Percentiles rank a stretch among this genome's conserved stretches.
phyloP scores from a whole-genome alignment of 1,140 invertebrate species.

The Drosophila tristis region DNA sequence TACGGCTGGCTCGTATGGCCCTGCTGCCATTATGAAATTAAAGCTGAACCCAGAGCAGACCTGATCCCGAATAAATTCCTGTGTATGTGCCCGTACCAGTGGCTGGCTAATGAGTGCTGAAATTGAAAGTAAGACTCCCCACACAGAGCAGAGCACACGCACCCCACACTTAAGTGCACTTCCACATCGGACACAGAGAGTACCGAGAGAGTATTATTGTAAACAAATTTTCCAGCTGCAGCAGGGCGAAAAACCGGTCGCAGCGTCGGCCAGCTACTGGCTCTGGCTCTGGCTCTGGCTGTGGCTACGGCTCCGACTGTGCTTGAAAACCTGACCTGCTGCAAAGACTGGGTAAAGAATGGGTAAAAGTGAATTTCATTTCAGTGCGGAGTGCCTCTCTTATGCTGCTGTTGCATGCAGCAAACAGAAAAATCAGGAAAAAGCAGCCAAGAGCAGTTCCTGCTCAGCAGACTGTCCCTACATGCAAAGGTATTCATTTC shows the following conservation, averaged over 20 bases:
- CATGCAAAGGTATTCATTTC: too few species aligned
- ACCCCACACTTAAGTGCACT: constrained; percentile 48
- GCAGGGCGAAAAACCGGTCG: constrained; percentile 56
- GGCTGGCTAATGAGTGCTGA: constrained; percentile 42
- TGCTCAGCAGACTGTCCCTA: too few species aligned
- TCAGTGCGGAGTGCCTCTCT: constrained; percentile 3
- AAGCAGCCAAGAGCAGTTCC: background rate
- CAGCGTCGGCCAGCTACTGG: background rate
- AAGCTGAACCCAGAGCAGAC: constrained; percentile 1
- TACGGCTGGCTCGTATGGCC: too few species aligned
- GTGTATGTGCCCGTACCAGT: background rate
- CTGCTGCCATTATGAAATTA: constrained; percentile 48
- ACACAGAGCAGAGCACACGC: background rate
- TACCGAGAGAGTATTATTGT: constrained; percentile 48
- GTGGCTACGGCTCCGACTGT: background rate
- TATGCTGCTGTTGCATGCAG: constrained; percentile 2
- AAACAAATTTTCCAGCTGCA: constrained; percentile 72
- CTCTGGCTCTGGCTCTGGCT: background rate
- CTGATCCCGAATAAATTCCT: too few species aligned
- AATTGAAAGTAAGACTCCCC: constrained; percentile 68
- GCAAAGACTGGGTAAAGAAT: constrained; percentile 33
- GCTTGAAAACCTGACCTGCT: constrained; percentile 58
- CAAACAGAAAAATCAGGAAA: constrained; percentile 11
- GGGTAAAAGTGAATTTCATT: constrained; percentile 71
- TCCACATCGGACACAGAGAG: constrained; percentile 17